Base-by-base conservation (phyloP, 2,888 invertebrate species). In the Ochlodes sylvanus region DNA sequence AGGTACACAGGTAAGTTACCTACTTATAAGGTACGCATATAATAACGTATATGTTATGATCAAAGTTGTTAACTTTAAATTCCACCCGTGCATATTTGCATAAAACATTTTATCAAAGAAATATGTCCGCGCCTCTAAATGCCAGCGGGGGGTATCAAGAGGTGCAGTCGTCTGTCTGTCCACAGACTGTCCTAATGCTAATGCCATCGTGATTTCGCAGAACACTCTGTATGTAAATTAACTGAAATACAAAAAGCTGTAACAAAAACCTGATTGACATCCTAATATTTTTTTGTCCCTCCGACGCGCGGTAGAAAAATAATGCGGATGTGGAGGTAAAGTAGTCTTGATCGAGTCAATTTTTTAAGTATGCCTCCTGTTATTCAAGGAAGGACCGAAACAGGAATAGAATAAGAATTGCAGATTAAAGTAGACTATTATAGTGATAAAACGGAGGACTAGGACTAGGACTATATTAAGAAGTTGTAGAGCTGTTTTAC, bases 181-280 rank as follows among this genome's bases (percentile, higher is more conserved):
- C 76, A 75, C 75, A 79, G 78, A 78, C 77, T 77, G 73, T 75
- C 75, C 75, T 68, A 68, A 68, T 68, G 68, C 79, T 82, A 84
- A 84, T 83, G 76, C 75, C 76, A 77, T 80, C 79, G 78, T 77
- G 75, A 79, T 82, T 68, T 87, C 84, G 83, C 80, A 80, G 83
- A 89, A 87, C 88, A 86, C 85, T 88, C 86, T 89, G 85, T 90
- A 90, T 89, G 88, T 79, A 85, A 89, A 90, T 90, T 73, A 86
- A 82, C 73, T 85, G 84, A 83, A 82, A 84, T 77, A 77, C 73
- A 79, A 78, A 81, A 78, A 75, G 72, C 69, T 71, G 68, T 60
- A 68, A 73, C 76, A 79, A 81, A 82, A 79, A 77, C 72, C 73
- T 76, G 79, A 81, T 77, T 77, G 77, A 81, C 79, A 79, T 77